Evolutionary conservation across 2,888 invertebrate species (phyloP), one percentile per base, ranked within the genome.

Genomic region (Halictus quadricinctus): DNA sequence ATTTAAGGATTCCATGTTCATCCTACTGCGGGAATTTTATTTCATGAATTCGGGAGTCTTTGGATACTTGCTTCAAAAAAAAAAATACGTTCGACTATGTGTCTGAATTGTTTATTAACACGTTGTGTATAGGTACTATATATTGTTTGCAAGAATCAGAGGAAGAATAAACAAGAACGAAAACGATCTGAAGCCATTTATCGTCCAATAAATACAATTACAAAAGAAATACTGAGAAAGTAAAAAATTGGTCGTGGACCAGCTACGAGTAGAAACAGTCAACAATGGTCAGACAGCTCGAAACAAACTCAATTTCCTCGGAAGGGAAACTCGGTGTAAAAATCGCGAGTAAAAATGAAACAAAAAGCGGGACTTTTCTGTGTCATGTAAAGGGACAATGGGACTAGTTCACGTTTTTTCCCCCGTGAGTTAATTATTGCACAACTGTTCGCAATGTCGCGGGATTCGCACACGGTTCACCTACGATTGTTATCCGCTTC

Each of bases 391-490:
- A 21, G 54, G n/a, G 8, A 3, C 54, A 54, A n/a, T 10, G 54
- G 54, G 54, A 54, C 54, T 21, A 3, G 54, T n/a, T 54, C 21
- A 21, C n/a, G 54, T n/a, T n/a, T 54, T 54, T 54, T 54, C 21
- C 8, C 10, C 54, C 54, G 54, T 1, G n/a, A 21, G 54, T n/a
- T 54, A 54, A 54, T 54, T 54, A 54, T 54, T 54, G 54, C 54
- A 54, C 54, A 54, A 54, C 54, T 54, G 54, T 54, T 54, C 70
- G 43, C 43, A n/a, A 6, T 25, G 43, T 43, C 21, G 41, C 15
- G 50, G 48, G 36, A 64, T 76, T 60, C 64, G 60, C 50, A 64
- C 15, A 21, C 48, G 76, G n/a, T 76, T 76, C 29, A 54, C n/a
- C 54, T 54, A n/a, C 54, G 54, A 54, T 54, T 54, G 64, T 82